These are phyloP conservation scores for Sepiola atlantica DNA, from an alignment of 2,888 invertebrate genomes.

Conservation along the genomic window DNA sequence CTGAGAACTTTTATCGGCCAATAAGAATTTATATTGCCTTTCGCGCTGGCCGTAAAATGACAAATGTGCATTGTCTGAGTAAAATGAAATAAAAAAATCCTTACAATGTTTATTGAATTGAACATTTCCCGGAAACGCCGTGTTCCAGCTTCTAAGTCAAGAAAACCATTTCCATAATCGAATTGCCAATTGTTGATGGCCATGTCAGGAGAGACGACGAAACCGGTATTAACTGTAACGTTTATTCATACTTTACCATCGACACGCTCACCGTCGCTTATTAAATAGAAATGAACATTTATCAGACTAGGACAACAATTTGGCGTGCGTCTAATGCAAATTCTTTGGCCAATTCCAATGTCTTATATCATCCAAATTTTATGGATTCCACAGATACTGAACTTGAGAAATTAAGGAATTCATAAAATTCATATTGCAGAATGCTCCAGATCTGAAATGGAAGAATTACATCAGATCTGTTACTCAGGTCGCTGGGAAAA, in stretches of 20 bases:
- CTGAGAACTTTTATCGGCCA: not conserved
- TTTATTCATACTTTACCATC: not conserved
- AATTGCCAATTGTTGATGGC: not conserved
- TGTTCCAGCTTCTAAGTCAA: not conserved
- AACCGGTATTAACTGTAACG: not conserved
- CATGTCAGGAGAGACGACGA: not conserved
- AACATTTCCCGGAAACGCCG: not conserved
- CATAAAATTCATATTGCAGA: no score
- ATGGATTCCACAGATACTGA: not conserved
- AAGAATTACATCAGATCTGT: no score
- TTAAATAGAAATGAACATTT: not conserved
- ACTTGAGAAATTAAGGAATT: no score
- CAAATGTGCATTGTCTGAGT: not conserved
- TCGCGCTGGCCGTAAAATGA: not conserved
- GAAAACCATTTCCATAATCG: not conserved
- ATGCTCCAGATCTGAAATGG: no score
- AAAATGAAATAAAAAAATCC: not conserved
- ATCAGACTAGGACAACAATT: not conserved
- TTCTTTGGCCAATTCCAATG: not conserved
- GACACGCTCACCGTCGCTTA: not conserved
- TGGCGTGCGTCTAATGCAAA: not conserved
- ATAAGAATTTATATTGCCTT: not conserved
- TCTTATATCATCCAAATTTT: not conserved
- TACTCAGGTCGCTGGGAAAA: no score
- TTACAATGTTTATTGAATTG: not conserved